Base-by-base conservation (phyloP, 2,888 invertebrate genomes). In the Rapana venosa region DNA sequence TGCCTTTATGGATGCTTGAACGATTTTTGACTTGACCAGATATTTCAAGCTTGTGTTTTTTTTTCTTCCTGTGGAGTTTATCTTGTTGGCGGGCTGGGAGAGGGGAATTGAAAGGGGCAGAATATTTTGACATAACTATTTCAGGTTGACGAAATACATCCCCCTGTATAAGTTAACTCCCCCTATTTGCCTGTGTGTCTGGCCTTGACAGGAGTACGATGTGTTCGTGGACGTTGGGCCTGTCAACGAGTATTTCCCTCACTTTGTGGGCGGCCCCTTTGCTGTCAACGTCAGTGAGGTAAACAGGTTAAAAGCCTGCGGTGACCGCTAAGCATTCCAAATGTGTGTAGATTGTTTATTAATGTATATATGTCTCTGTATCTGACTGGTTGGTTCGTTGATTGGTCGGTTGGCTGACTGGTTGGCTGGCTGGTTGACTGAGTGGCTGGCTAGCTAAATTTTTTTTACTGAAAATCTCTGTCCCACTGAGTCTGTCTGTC, bases 201-300 rank as follows among this genome's bases (percentile, higher is more conserved):
- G 74, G 20, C 47, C 20, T 47, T 87, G 88, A 56, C 91, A 91
- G 91, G 22, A 15, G 20, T 58, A 47, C 17, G 74, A 90, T 17
- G 74, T 90, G 30, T 26, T 83, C 13, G 58, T 91, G 35, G 35
- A 88, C 13, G 86, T 91, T 17, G n/a, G 85, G 0, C 91, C 91
- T 0, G 90, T 91, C 58, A 91, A 91, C 79, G 91, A 91, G 35
- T 87, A 89, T 85, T 83, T 77, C 20, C 91, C 91, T 1, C 87
- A 91, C 61, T 91, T 90, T 58, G 56, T 88, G 11, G 88, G 61
- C 1, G 61, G 32, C 5, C 88, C 89, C 5, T 66, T 88, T n/a
- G 66, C 32, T 35, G 47, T 81, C n/a, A 81, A 70, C 36, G 79
- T 91, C 58, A 61, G 89, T 26, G 91, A 91, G 91, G 91, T 91